Evolutionary conservation across 1,140 invertebrate genomes (phyloP).

Genomic region (Nasonia giraulti): DNA sequence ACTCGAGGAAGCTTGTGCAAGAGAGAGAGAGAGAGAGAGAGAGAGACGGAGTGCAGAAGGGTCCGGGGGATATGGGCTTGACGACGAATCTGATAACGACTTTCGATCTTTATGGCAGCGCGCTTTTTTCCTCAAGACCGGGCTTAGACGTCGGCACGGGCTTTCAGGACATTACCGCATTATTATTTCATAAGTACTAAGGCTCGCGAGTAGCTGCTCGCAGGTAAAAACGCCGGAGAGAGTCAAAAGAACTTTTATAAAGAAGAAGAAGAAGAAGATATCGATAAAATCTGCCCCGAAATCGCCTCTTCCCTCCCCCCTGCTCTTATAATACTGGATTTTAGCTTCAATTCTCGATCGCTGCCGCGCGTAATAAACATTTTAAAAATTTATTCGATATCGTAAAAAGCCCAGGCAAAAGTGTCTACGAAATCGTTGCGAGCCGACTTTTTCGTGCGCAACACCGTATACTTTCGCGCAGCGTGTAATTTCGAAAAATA

Average conservation of each 20-base stretch:
- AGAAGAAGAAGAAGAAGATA: slow-evolving; percentile 12
- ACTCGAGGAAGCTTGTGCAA: slow-evolving; percentile 8
- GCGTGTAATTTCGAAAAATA: not conserved
- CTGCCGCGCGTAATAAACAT: slow-evolving; percentile 6
- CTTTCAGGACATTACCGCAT: slow-evolving; percentile 50
- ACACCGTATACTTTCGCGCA: not conserved
- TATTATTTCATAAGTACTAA: slow-evolving; percentile 48
- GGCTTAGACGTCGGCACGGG: slow-evolving; percentile 28
- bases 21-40: not conserved
- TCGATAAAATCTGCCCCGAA: slow-evolving; percentile 32
- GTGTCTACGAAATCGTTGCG: not conserved
- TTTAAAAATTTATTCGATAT: not conserved
- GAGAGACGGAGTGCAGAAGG: slow-evolving; percentile 27
- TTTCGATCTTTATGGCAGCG: slow-evolving; percentile 55
- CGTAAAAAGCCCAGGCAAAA: not conserved
- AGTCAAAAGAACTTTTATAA: slow-evolving; percentile 45
- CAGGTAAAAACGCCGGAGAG: not conserved
- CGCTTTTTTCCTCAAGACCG: slow-evolving; percentile 27
- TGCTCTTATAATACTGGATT: not conserved
- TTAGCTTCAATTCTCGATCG: not conserved
- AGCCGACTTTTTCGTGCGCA: not conserved
- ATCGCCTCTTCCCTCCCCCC: not conserved
- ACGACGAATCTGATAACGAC: slow-evolving; percentile 60
- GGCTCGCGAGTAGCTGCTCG: not conserved
- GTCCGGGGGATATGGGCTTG: slow-evolving; percentile 41